These are phyloP conservation scores for Cetoscarus ocellatus DNA, from an alignment of 2,797 vertebrate species.

Conservation along the genomic window DNA sequence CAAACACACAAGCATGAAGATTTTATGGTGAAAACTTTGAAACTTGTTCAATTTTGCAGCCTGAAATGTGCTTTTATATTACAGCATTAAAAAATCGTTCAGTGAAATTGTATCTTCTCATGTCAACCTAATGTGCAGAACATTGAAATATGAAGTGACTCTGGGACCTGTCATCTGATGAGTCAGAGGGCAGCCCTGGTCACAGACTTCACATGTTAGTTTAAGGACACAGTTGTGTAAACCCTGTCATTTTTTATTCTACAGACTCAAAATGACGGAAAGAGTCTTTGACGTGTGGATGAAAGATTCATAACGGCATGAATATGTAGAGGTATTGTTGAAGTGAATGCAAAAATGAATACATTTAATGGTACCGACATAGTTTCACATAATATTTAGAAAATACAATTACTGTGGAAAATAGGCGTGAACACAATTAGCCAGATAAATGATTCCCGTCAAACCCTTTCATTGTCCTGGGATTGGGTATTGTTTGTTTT, in stretches of 20 bases:
- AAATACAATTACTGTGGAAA: too few relatives aligned
- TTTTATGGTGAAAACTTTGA: too few relatives aligned
- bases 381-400: too few relatives aligned
- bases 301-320: background rate
- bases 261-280: background rate
- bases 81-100: background rate
- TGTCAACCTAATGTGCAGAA: background rate
- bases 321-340: background rate
- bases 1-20: too few relatives aligned
- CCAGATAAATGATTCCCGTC: too few relatives aligned
- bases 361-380: background rate
- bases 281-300: background rate
- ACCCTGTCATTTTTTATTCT: background rate
- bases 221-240: background rate
- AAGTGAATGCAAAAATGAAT: background rate
- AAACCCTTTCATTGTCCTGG: too few relatives aligned
- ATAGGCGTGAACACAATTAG: too few relatives aligned
- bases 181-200: background rate
- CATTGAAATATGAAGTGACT: background rate
- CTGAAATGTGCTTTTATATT: too few relatives aligned
- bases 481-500: too few relatives aligned
- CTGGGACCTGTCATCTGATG: background rate
- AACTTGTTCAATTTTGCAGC: too few relatives aligned
- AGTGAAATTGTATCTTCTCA: background rate
- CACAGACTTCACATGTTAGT: background rate